Evolutionary conservation across 2,797 vertebrate species (phyloP).

Genomic region (Melopsittacus undulatus): DNA sequence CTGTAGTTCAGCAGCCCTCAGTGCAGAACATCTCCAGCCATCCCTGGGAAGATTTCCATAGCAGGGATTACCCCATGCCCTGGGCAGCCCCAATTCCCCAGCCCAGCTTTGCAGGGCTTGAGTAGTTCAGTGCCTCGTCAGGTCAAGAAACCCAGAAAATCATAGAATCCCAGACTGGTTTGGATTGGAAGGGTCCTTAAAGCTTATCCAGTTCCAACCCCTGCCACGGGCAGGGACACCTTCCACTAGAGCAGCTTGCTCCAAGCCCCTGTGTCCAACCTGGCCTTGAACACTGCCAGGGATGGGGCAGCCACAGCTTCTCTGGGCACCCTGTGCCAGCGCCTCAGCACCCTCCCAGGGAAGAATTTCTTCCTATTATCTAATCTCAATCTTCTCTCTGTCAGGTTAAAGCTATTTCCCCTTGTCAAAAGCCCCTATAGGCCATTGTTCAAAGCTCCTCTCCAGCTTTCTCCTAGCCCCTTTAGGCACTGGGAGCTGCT

Average conservation of each 20-base stretch:
- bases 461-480: neutral
- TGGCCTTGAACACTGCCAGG: neutral
- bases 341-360: neutral
- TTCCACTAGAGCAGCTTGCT: neutral
- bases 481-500: neutral
- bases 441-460: neutral
- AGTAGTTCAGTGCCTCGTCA: neutral
- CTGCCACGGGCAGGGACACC: neutral
- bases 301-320: neutral
- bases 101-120: neutral
- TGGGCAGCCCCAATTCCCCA: neutral
- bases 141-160: neutral
- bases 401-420: neutral
- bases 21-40: neutral
- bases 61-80: neutral
- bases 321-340: neutral
- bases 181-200: neutral
- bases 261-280: neutral
- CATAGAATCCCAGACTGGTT: neutral
- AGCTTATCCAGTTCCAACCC: neutral
- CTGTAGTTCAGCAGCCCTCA: neutral
- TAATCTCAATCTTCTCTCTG: neutral
- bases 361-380: neutral
- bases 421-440: neutral
- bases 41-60: fast-evolving